Evolutionary conservation across 2,797 vertebrate species (phyloP), one percentile per base, ranked within the genome.

Genomic region (Pipistrellus nathusii): DNA sequence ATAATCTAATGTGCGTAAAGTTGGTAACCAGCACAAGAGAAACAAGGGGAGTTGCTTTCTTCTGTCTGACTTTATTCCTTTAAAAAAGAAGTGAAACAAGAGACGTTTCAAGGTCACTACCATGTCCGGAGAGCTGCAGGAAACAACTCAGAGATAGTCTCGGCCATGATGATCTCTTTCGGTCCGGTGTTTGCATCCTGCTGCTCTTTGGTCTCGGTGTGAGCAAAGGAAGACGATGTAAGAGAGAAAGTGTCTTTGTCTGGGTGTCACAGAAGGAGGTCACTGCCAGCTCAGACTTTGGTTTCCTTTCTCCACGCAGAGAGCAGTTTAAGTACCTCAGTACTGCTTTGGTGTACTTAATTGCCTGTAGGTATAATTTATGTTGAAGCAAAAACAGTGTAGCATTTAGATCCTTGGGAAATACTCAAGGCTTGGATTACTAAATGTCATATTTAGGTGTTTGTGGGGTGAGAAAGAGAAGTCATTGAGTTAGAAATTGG

Each of bases 181-280:
- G 9, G 38, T 35, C 73, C 53, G 41, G 0, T 27, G 73, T 17
- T 66, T 46, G 14, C n/a, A 18, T 78, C 64, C 35, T 83, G 21
- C 80, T 71, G 32, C 53, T 83, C 38, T 59, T 77, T 62, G 57
- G 15, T 41, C 46, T 59, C 59, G 46, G 38, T 23, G 4, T 69
- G 15, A 69, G 25, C 5, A 8, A n/a, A 86, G 21, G 30, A 85
- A 71, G 75, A 71, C 27, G 44, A 5, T 85, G 88, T 69, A 6
- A 30, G 53, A 78, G 73, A 69, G 66, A 88, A 94, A 90, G 66
- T 55, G 83, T 35, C 76, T 88, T 66, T 75, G 75, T 68, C 68
- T 68, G 30, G 46, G 69, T 88, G 25, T 82, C 75, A 85, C n/a
- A 91, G 48, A 82, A 38, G 77, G 41, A 77, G 8, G 69, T 94